Percentiles rank a stretch among this genome's conserved stretches.
phyloP scores from a whole-genome alignment of 1,140 invertebrate species.

The Sitophilus oryzae region DNA sequence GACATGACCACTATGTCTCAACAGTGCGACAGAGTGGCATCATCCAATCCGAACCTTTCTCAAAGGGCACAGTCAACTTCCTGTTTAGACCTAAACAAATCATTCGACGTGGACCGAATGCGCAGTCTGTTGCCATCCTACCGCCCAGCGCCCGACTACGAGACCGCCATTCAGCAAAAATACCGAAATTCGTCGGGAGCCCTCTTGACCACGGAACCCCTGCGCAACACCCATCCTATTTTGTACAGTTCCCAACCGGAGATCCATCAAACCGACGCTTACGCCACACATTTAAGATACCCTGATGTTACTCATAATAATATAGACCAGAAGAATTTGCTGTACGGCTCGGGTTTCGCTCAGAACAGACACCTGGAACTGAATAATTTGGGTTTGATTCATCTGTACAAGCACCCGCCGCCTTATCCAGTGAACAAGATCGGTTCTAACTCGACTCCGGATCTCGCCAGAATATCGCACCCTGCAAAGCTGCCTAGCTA shows the following conservation, averaged over 20 bases:
- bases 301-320: slow-evolving; percentile 59
- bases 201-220: slow-evolving; percentile 36
- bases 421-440: slow-evolving; percentile 61
- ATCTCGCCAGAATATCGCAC: slow-evolving; percentile 64
- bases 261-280: slow-evolving; percentile 49
- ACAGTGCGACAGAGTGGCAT: slow-evolving; percentile 30
- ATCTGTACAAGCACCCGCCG: slow-evolving; percentile 74
- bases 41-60: slow-evolving; percentile 31
- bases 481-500: slow-evolving; percentile 35
- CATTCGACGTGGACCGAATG: slow-evolving; percentile 49
- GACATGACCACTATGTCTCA: slow-evolving; percentile 34
- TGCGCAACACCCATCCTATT: slow-evolving; percentile 34
- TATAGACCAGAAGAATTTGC: slow-evolving; percentile 35
- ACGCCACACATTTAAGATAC: slow-evolving; percentile 44
- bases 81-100: slow-evolving; percentile 59
- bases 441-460: slow-evolving; percentile 64
- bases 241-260: slow-evolving; percentile 61
- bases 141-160: slow-evolving; percentile 88
- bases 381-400: slow-evolving; percentile 56
- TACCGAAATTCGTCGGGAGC: slow-evolving; percentile 52
- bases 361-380: slow-evolving; percentile 39
- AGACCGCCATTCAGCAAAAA: slow-evolving; percentile 83
- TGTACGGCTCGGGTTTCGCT: slow-evolving; percentile 34
- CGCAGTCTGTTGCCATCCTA: slow-evolving; percentile 79
- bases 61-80: slow-evolving; percentile 63